These are phyloP conservation scores for Acridotheres tristis DNA, from an alignment of 2,797 vertebrate genomes.

Conservation along the genomic window DNA sequence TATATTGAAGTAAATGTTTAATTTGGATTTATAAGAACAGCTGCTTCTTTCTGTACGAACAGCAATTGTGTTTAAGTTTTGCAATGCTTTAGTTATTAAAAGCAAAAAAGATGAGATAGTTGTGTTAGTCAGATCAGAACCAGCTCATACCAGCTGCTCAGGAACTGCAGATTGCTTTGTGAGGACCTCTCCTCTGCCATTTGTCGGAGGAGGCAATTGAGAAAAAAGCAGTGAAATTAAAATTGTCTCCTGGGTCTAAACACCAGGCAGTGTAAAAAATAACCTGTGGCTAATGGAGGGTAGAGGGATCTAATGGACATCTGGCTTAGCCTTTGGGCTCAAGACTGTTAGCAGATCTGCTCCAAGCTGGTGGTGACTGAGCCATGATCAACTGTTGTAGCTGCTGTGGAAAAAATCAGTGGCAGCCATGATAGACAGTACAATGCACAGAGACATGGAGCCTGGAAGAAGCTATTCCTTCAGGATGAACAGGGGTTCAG, in stretches of 20 bases:
- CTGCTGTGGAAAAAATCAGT: background rate
- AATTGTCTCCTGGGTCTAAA: background rate
- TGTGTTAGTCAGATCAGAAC: background rate
- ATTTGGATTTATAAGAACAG: background rate
- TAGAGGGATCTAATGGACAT: background rate
- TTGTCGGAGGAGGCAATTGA: background rate
- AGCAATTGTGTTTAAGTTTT: background rate
- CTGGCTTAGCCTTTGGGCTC: background rate
- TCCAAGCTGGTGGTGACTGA: background rate
- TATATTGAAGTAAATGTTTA: background rate
- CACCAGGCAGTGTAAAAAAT: background rate
- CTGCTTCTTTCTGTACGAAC: background rate
- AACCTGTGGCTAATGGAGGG: rapidly evolving
- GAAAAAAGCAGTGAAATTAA: background rate
- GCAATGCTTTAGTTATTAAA: background rate
- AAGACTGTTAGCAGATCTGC: background rate
- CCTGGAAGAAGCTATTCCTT: background rate
- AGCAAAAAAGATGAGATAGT: background rate
- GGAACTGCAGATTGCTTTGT: background rate
- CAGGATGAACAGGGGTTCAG: background rate
- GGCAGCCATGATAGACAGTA: background rate
- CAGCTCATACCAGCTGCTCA: background rate
- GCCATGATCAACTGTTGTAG: background rate
- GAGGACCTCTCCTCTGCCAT: background rate
- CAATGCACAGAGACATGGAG: background rate